Evolutionary conservation across 2,888 invertebrate species (phyloP), one percentile per base, ranked within the genome.

Genomic region (Alloscopus bannaensis): DNA sequence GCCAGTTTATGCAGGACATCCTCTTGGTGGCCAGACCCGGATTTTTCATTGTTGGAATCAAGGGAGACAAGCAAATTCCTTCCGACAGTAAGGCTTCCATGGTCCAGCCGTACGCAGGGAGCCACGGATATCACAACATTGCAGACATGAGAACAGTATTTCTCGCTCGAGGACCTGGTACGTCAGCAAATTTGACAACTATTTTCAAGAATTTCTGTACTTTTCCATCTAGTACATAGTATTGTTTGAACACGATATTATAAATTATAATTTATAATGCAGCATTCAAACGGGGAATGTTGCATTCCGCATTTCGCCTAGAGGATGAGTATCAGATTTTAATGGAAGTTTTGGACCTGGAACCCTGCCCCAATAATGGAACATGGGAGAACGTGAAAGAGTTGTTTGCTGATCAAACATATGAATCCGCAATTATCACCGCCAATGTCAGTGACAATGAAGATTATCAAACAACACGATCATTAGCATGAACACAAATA

Each of bases 291-390:
- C 83, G 86, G 45, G 88, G 88, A 45, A 81, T 85, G 36, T 83
- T 87, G 3, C 80, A 86, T 22, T 83, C 87, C 3, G 87, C 89
- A 1, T 88, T 90, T 26, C 84, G 88, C 28, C 87, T 88, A 40
- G 88, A 90, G 26, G 90, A 90, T 84, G 86, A 90, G 31, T 90
- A 90, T 83, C 88, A 89, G 20, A 86, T 90, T 66, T 87, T 90
- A 78, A 88, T 89, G 64, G 85, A 88, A 64, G 82, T 90, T 1
- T 85, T 90, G 31, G 86, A 87, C 4, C 85, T 90, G 8, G 57
- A 84, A 1, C 88, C 89, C 0, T 85, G 87, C n/a, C 88, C 89
- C 2, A 84, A 87, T 76, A 87, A 88, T 83, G 88, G 88, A 69
- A 83, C 86, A 0, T 87, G 87, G 87, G 86, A 26, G 72, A 83